Percentiles rank a stretch among this genome's conserved stretches.
Conservation (phyloP, 2,113 vertebrate genomes). For the Paradisaea rubra region DNA sequence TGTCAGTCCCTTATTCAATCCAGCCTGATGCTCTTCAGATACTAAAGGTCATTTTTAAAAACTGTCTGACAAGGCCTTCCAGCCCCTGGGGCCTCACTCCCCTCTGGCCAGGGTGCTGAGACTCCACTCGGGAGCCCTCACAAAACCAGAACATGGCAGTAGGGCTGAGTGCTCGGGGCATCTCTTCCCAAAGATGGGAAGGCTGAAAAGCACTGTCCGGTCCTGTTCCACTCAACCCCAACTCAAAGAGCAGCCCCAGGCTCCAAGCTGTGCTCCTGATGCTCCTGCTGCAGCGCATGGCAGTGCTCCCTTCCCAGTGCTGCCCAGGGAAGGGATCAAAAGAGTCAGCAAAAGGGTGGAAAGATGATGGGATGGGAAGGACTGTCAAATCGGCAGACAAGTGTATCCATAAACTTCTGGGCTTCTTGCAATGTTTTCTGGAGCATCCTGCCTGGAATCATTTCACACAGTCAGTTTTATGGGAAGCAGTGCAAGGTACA, state of each 20-base stretch:
- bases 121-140: rapidly evolving
- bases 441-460: neutral
- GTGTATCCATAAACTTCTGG: neutral
- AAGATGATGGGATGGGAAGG: neutral
- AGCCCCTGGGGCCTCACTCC: neutral
- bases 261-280: neutral
- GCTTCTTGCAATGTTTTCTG: neutral
- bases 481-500: neutral
- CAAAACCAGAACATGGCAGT: neutral
- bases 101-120: neutral
- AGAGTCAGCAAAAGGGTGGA: neutral
- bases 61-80: neutral
- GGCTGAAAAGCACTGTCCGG: neutral
- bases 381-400: neutral
- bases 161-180: neutral
- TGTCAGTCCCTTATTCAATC: neutral
- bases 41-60: neutral
- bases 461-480: neutral
- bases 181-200: neutral
- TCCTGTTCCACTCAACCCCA: neutral
- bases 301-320: neutral
- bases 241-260: neutral
- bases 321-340: neutral
- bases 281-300: rapidly evolving
- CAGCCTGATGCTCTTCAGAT: neutral